Conservation (phyloP, 2,888 invertebrate species). For the Apeira syringaria region DNA sequence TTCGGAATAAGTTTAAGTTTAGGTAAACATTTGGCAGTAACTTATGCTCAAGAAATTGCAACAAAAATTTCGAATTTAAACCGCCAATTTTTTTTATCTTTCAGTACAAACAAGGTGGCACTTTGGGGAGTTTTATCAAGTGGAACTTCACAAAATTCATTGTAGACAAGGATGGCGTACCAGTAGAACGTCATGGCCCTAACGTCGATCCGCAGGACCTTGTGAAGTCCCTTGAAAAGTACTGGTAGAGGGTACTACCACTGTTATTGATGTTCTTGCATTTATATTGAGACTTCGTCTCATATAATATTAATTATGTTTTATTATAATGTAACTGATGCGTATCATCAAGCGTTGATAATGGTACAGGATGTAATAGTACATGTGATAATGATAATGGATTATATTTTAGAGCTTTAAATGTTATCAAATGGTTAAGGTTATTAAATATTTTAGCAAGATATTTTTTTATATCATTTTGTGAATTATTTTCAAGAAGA, state of each 20-base stretch:
- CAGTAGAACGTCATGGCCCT: constrained; percentile 87
- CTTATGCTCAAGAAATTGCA: too few relatives aligned
- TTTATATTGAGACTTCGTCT: too few relatives aligned
- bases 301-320: too few relatives aligned
- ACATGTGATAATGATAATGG: too few relatives aligned
- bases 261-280: background rate
- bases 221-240: constrained; percentile 80
- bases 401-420: background rate
- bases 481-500: too few relatives aligned
- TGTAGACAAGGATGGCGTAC: constrained; percentile 87
- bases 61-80: too few relatives aligned
- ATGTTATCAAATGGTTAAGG: background rate
- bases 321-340: background rate
- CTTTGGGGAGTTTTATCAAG: constrained; percentile 88
- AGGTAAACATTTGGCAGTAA: too few relatives aligned
- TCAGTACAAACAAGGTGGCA: constrained; percentile 81
- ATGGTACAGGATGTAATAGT: background rate
- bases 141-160: constrained; percentile 96
- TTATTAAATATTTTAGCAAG: too few relatives aligned
- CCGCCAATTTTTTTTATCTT: too few relatives aligned
- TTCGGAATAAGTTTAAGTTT: too few relatives aligned
- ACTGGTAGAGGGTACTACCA: constrained; percentile 61
- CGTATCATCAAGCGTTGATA: too few relatives aligned
- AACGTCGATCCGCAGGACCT: constrained; percentile 81
- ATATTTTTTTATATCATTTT: too few relatives aligned